These are phyloP conservation scores for Rhinogobio ventralis DNA, from an alignment of 2,797 vertebrate species.

Conservation along the genomic window DNA sequence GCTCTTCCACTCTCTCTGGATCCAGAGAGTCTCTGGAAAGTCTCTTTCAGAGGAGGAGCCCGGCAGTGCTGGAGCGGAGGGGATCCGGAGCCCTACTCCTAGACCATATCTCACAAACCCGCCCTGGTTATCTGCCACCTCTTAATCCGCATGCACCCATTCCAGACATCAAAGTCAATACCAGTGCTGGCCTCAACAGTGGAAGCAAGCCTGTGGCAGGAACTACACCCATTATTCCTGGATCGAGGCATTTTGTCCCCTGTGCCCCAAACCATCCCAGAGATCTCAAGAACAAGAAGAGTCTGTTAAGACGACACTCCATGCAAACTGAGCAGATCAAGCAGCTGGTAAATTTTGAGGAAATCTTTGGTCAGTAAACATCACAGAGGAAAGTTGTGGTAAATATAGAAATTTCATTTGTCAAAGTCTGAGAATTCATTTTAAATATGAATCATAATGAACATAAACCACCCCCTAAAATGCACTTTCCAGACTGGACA, in stretches of 20 bases:
- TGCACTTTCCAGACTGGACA: conserved; percentile 28
- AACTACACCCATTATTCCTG: conserved; percentile 62
- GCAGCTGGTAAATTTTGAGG: conserved; percentile 83
- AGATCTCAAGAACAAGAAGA: conserved; percentile 81
- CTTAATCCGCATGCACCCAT: conserved; percentile 80
- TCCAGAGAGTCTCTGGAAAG: conserved; percentile 82
- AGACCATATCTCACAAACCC: conserved; percentile 79
- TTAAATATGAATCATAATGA: background rate
- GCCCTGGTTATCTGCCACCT: conserved; percentile 87
- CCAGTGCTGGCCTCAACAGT: conserved; percentile 35
- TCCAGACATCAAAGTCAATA: conserved; percentile 75
- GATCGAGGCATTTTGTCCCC: conserved; percentile 77
- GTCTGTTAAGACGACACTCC: conserved; percentile 86
- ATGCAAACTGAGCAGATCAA: conserved; percentile 90
- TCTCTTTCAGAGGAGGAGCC: conserved; percentile 71
- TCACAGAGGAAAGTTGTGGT: background rate
- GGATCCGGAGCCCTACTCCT: conserved; percentile 80
- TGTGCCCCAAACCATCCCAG: conserved; percentile 78
- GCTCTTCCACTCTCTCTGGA: conserved; percentile 74
- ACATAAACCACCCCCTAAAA: conserved; percentile 5
- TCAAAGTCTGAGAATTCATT: background rate
- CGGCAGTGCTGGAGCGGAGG: conserved; percentile 75
- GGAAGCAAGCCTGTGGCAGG: conserved; percentile 55
- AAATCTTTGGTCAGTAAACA: conserved; percentile 70
- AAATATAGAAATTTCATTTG: background rate